These are phyloP conservation scores for Bombus balteatus DNA, from an alignment of 1,140 invertebrate species.

Conservation along the genomic window DNA sequence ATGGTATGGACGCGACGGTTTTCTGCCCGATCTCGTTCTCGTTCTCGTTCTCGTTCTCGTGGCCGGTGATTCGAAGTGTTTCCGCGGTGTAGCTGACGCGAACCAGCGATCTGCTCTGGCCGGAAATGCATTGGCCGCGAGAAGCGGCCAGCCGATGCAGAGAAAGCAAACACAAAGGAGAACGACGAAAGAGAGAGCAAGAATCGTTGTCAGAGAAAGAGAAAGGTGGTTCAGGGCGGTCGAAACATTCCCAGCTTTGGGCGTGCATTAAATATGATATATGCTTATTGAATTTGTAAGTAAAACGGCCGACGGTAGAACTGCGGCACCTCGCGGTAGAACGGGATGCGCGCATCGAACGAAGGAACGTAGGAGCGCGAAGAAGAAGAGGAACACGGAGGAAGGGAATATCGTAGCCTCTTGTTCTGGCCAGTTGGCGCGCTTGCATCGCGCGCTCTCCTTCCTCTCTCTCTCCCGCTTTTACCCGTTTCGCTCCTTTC, in stretches of 20 bases:
- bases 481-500: conserved; percentile 9
- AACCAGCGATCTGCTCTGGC: too few relatives aligned
- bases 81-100: too few relatives aligned
- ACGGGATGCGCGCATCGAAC: conserved; percentile 43
- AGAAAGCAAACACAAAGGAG: not conserved
- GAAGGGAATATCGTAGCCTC: not conserved
- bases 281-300: conserved; percentile 80
- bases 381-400: conserved; percentile 16
- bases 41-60: not conserved
- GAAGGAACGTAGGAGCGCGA: conserved; percentile 24
- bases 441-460: not conserved
- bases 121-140: not conserved
- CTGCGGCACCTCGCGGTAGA: conserved; percentile 60
- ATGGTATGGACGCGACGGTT: not conserved
- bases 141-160: not conserved
- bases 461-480: not conserved
- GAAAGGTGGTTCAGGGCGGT: conserved; percentile 70
- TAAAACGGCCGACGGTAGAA: conserved; percentile 73
- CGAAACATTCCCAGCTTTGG: conserved; percentile 73
- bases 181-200: not conserved
- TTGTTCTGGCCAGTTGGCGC: not conserved
- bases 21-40: conserved; percentile 8
- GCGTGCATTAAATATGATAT: conserved; percentile 79
- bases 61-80: too few relatives aligned
- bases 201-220: conserved; percentile 43